phyloP scores from a whole-genome alignment of 2,797 vertebrate species.

The Delichon dasypus region DNA sequence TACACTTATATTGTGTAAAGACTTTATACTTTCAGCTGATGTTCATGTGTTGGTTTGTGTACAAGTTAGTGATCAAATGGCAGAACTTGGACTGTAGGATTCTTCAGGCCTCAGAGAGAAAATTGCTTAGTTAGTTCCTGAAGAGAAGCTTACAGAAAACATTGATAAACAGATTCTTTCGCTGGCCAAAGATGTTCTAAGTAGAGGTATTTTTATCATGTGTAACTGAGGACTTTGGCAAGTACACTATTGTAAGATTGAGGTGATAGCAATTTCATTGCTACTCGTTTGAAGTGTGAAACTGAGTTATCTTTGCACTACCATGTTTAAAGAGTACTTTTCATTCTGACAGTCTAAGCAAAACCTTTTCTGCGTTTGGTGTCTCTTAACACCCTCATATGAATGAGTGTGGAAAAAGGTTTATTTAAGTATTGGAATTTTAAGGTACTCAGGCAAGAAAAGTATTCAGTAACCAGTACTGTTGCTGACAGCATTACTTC shows the following conservation, averaged over 20 bases:
- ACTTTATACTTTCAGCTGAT: not conserved
- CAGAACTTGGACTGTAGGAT: not conserved
- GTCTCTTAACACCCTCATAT: not conserved
- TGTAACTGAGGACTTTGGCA: not conserved
- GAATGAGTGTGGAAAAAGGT: not conserved
- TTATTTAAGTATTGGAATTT: not conserved
- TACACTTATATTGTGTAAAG: not conserved
- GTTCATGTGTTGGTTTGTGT: rapidly evolving
- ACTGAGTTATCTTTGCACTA: not conserved
- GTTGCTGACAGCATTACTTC: not conserved
- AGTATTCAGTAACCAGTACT: not conserved
- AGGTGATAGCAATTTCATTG: not conserved
- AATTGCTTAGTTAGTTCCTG: not conserved
- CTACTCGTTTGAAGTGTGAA: not conserved
- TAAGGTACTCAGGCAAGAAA: not conserved
- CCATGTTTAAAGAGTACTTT: not conserved
- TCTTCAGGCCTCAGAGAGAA: not conserved
- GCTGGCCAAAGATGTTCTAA: not conserved
- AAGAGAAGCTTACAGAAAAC: not conserved
- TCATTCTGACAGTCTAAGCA: not conserved
- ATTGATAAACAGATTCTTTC: not conserved
- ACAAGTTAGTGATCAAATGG: not conserved
- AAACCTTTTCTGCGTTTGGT: not conserved
- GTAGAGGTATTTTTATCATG: not conserved
- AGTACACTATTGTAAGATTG: not conserved